These are phyloP conservation scores for Pangasius sanitwongsei DNA, from an alignment of 2,797 vertebrate species.

Conservation along the genomic window DNA sequence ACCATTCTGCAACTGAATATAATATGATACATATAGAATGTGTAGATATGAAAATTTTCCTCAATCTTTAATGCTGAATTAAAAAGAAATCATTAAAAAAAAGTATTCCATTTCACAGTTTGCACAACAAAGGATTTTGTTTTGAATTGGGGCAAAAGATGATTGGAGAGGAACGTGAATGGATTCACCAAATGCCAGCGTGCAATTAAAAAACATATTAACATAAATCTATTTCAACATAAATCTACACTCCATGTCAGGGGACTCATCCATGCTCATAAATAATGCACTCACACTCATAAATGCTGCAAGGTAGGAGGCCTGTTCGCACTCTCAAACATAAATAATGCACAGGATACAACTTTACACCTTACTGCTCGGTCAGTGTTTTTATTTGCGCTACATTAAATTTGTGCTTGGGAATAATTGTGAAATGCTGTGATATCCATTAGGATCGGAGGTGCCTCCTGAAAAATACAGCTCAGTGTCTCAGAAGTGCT, in stretches of 20 bases:
- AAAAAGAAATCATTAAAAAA: neutral
- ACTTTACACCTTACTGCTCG: slow-evolving; percentile 15
- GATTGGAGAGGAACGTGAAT: neutral
- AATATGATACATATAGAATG: slow-evolving; percentile 51
- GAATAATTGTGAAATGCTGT: slow-evolving; percentile 65
- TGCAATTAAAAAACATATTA: slow-evolving; percentile 14
- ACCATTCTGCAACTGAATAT: slow-evolving; percentile 47
- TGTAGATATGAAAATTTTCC: neutral
- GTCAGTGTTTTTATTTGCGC: slow-evolving; percentile 40
- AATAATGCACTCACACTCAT: slow-evolving; percentile 38
- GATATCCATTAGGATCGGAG: slow-evolving; percentile 65
- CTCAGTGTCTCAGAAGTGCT: slow-evolving; percentile 73
- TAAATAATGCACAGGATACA: slow-evolving; percentile 44
- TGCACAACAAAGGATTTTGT: neutral
- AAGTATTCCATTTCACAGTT: neutral
- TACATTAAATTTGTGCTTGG: slow-evolving; percentile 47
- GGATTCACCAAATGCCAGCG: neutral
- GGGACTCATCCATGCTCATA: slow-evolving; percentile 29
- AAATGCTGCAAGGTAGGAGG: slow-evolving; percentile 10
- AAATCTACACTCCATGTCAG: slow-evolving; percentile 6
- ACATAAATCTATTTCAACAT: slow-evolving; percentile 13
- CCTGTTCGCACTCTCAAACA: slow-evolving; percentile 17
- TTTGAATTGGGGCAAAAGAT: neutral
- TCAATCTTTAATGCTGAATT: neutral
- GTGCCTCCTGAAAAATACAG: slow-evolving; percentile 63